Conservation (phyloP, 2,888 invertebrate species). For the Protonemura montana region DNA sequence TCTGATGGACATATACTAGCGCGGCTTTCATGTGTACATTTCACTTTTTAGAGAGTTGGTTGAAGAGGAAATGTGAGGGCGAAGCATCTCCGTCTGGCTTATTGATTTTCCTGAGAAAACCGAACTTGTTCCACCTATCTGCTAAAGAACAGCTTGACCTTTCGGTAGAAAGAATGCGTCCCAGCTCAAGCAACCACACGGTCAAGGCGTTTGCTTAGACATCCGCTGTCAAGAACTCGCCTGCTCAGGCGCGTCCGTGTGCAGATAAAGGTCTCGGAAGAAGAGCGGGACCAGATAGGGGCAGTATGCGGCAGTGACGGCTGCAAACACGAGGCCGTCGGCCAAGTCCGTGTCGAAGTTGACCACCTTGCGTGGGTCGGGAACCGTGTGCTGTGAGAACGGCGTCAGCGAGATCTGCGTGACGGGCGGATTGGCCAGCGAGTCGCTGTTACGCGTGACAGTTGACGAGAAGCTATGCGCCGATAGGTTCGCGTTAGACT, state of each 20-base stretch:
- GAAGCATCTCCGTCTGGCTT: too few species aligned
- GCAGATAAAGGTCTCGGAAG: constrained; percentile 61
- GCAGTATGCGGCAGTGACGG: constrained; percentile 66
- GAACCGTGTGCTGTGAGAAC: neutral
- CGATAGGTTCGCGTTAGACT: neutral
- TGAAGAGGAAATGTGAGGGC: too few species aligned
- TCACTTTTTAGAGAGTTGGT: too few species aligned
- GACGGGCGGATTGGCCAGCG: neutral
- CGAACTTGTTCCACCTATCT: too few species aligned
- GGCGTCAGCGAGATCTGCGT: neutral
- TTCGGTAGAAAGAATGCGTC: too few species aligned
- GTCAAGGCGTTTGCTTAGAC: too few species aligned
- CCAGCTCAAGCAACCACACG: too few species aligned
- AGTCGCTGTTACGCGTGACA: neutral
- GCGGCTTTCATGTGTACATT: too few species aligned
- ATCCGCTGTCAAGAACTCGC: constrained; percentile 50
- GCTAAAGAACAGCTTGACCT: too few species aligned
- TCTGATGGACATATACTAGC: too few species aligned
- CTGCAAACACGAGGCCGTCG: constrained; percentile 66
- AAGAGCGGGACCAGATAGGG: constrained; percentile 64
- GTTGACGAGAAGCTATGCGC: neutral
- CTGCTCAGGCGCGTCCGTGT: constrained; percentile 58
- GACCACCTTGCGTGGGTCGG: constrained; percentile 43
- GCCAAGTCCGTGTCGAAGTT: constrained; percentile 64
- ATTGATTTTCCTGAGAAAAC: too few species aligned